Base-by-base conservation (phyloP, 92 coral and sea anemone genomes). In the Phymanthus crucifer region DNA sequence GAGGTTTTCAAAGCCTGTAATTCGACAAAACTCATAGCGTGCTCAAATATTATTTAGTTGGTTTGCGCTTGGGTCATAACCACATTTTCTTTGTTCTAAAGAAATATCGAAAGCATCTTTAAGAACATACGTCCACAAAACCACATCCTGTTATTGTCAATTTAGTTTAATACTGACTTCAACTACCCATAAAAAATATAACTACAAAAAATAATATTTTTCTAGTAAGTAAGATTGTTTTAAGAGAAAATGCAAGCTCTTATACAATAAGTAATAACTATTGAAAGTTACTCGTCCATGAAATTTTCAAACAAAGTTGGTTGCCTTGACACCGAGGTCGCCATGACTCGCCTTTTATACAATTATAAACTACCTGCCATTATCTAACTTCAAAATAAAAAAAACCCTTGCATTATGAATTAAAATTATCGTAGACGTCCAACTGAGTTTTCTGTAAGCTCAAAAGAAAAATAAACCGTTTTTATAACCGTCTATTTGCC, bases 291-390 rank as follows among this genome's bases (percentile, higher is more conserved):
- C 66, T 65, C 72, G 65, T 29, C 68, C 81, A 40, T 35, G 3
- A 77, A 32, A 65, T 36, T 65, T 21, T 34, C 45, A 77, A 77
- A 69, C 66, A 77, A 77, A 33, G 12, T 16, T 34, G 72, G 71
- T 77, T 58, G 72, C 81, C 72, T 61, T 36, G 81, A 6, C 81
- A 64, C 38, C 72, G 32, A 21, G 64, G 64, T 24, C 64, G 11
- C 9, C 61, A 52, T 1, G n/a, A 29, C 27, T 61, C n/a, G 9
- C 71, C 4, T 21, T 24, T 54, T 21, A 19, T 19, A 24, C 26
- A 54, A 54, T 54, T 54, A 54, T 2, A 21, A 1, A 21, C 64
- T 54, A 54, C 64, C 64, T 54, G 64, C 64, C 64, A 27, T 54
- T 19, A 54, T 54, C 23, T 0, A 54, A n/a, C 8, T 3, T 54